Conservation (phyloP, 2,113 vertebrate genomes). For the Bungarus multicinctus region DNA sequence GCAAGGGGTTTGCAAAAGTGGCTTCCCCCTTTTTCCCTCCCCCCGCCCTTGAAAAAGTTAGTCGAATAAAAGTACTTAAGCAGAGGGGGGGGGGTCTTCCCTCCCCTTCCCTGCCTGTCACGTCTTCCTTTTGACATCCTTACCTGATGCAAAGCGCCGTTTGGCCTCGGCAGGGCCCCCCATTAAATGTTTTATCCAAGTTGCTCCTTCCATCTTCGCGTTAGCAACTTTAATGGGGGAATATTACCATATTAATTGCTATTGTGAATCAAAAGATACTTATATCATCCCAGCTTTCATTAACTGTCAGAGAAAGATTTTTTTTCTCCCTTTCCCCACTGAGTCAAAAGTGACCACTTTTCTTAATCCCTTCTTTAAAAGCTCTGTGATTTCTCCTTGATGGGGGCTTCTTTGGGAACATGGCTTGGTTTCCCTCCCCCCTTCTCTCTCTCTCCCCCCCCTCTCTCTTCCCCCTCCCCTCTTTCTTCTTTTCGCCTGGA, state of each 20-base stretch:
- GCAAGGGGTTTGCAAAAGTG: not conserved
- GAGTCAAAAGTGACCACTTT: constrained; percentile 71
- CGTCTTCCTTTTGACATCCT: constrained; percentile 55
- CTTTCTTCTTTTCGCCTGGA: constrained; percentile 8
- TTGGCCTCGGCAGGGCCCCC: constrained; percentile 23
- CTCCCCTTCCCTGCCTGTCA: not conserved
- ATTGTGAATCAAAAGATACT: constrained; percentile 72
- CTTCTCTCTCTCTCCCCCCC: not conserved
- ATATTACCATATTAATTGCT: constrained; percentile 75
- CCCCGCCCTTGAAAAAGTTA: not conserved
- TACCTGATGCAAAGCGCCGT: constrained; percentile 62
- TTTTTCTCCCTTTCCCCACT: constrained; percentile 60
- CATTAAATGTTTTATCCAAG: constrained; percentile 66
- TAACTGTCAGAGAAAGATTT: constrained; percentile 67
- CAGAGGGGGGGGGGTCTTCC: constrained; percentile 16
- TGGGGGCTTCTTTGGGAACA: constrained; percentile 22
- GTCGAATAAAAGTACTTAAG: constrained; percentile 39
- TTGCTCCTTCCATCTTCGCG: constrained; percentile 63
- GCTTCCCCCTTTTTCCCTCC: not conserved
- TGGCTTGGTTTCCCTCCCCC: not conserved
- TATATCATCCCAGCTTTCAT: constrained; percentile 71
- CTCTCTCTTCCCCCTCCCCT: not conserved
- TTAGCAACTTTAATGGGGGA: constrained; percentile 72
- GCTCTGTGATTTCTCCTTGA: constrained; percentile 53
- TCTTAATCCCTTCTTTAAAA: constrained; percentile 67